Percentiles rank a stretch among this genome's conserved stretches.
These are phyloP conservation scores for Mythimna lalbum DNA, from an alignment of 2,888 invertebrate species.

Conservation along the genomic window DNA sequence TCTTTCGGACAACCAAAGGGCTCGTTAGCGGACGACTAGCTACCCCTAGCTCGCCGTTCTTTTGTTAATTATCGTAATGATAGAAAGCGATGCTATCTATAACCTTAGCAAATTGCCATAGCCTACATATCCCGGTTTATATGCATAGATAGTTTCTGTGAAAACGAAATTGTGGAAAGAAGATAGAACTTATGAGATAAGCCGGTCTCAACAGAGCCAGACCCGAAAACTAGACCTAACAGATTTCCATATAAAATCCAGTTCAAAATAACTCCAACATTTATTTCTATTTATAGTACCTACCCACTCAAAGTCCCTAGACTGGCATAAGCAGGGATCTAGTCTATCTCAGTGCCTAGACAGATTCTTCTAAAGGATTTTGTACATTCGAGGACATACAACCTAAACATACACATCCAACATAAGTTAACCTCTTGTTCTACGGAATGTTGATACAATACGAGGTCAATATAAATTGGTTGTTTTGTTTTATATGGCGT, in stretches of 20 bases:
- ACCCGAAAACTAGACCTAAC: slow-evolving; percentile 14
- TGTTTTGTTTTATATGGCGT: background rate
- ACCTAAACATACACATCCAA: background rate
- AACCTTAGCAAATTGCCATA: no score
- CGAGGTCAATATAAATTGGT: background rate
- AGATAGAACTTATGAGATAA: background rate
- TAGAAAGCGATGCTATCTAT: no score
- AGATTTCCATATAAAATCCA: background rate
- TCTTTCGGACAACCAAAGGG: no score
- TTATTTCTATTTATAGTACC: slow-evolving; percentile 44
- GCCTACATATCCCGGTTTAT: no score
- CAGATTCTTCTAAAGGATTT: slow-evolving; percentile 37
- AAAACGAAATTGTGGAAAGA: background rate
- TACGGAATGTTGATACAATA: background rate
- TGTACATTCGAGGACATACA: slow-evolving; percentile 1
- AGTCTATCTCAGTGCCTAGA: slow-evolving; percentile 31
- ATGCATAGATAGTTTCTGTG: background rate
- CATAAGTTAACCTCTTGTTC: background rate
- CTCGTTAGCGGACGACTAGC: no score
- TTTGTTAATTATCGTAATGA: no score
- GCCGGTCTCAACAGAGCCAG: background rate
- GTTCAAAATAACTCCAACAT: slow-evolving; percentile 31
- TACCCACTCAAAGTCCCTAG: slow-evolving; percentile 19
- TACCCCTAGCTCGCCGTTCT: no score
- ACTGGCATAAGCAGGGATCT: slow-evolving; percentile 43